Percentiles rank a stretch among this genome's conserved stretches.
These are phyloP conservation scores for Micromys minutus DNA, from an alignment of 2,113 vertebrate species.

Conservation along the genomic window DNA sequence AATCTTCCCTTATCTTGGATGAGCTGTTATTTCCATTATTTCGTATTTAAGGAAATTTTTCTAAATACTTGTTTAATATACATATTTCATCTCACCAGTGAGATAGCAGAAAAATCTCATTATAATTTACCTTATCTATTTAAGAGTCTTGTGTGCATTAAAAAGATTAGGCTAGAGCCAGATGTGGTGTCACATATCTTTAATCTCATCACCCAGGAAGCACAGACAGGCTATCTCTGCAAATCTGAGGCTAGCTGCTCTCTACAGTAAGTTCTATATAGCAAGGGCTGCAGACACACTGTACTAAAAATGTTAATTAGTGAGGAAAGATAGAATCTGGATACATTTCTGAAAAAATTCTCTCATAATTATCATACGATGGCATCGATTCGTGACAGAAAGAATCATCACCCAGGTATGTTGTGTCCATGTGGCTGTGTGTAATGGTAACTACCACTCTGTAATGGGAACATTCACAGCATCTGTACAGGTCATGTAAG, in stretches of 20 bases:
- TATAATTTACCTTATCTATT: not conserved
- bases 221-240: not conserved
- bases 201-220: not conserved
- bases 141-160: not conserved
- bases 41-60: not conserved
- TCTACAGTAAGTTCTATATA: not conserved
- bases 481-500: not conserved
- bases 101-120: not conserved
- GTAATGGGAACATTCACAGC: not conserved
- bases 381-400: not conserved
- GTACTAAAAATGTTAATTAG: not conserved
- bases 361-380: not conserved
- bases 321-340: not conserved
- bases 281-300: not conserved
- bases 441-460: not conserved
- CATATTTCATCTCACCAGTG: not conserved
- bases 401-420: not conserved
- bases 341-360: not conserved
- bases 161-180: not conserved
- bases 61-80: not conserved
- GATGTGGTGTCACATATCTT: not conserved
- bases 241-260: not conserved
- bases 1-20: not conserved
- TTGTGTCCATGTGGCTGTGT: not conserved
- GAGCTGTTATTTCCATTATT: not conserved